Conservation (phyloP, 35 echinoderm and acorn worm genomes). For the Patiria miniata region DNA sequence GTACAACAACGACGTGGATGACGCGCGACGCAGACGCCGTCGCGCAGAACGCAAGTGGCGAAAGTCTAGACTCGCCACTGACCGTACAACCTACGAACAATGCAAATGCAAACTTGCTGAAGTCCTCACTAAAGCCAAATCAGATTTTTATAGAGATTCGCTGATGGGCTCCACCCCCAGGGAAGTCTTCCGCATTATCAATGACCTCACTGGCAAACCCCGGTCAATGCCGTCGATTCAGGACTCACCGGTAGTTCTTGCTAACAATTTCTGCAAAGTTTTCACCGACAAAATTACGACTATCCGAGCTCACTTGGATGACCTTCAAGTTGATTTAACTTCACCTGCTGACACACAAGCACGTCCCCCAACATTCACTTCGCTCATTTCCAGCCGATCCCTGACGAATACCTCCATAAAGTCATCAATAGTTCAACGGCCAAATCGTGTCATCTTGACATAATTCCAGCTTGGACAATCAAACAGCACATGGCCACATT, state of each 20-base stretch:
- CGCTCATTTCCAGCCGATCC: too few relatives aligned
- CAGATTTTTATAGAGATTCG: not conserved
- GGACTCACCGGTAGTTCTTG: not conserved
- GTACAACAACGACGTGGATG: not conserved
- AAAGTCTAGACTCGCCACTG: not conserved
- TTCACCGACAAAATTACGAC: not conserved
- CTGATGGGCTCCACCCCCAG: not conserved
- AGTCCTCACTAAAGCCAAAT: not conserved
- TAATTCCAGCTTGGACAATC: too few relatives aligned
- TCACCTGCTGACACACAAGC: not conserved
- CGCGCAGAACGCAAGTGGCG: not conserved
- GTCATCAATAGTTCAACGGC: not conserved
- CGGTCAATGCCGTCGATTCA: too few relatives aligned
- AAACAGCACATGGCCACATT: not conserved
- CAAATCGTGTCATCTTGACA: too few relatives aligned
- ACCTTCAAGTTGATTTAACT: not conserved
- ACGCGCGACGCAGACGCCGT: not conserved
- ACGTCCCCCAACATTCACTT: not conserved
- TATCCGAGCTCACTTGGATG: conserved; percentile 3
- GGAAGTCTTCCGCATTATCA: not conserved
- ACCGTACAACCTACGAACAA: not conserved
- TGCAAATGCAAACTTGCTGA: not conserved
- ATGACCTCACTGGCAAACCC: not conserved
- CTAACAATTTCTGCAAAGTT: not conserved
- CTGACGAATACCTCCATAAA: not conserved